Evolutionary conservation across 2,888 invertebrate species (phyloP).

Genomic region (Synergus itoensis): DNA sequence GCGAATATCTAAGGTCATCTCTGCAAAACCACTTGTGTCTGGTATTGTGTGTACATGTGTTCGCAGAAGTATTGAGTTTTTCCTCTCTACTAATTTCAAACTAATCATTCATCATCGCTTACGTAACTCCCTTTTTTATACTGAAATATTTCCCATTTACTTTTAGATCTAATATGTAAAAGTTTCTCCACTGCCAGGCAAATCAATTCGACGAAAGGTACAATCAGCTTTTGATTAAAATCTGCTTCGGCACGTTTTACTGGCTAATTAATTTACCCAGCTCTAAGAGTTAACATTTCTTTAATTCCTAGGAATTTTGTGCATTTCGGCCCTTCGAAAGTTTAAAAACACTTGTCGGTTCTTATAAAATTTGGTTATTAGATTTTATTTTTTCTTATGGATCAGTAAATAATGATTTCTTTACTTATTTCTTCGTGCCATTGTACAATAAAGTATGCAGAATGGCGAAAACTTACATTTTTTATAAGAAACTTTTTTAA

Average conservation of each 20-base stretch:
- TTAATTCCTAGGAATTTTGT: neutral
- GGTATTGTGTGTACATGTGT: conserved; percentile 49
- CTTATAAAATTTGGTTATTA: neutral
- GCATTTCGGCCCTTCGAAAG: conserved; percentile 2
- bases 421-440: neutral
- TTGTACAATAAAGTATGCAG: neutral
- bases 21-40: conserved; percentile 44
- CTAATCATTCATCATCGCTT: conserved; percentile 25
- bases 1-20: conserved; percentile 39
- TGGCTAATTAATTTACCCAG: conserved; percentile 5
- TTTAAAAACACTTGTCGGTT: neutral
- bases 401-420: neutral
- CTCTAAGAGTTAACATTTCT: neutral
- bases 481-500: neutral
- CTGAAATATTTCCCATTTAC: conserved; percentile 3
- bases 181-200: conserved; percentile 12
- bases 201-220: conserved; percentile 14
- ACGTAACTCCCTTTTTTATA: conserved; percentile 28
- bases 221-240: neutral
- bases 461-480: neutral
- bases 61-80: conserved; percentile 51
- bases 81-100: conserved; percentile 28
- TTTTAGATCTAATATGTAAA: neutral
- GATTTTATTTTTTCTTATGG: neutral
- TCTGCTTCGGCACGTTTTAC: neutral